Percentiles rank a stretch among this genome's conserved stretches.
Evolutionary conservation across 1,140 invertebrate species (phyloP).

Genomic region (Drosophila carrolli): DNA sequence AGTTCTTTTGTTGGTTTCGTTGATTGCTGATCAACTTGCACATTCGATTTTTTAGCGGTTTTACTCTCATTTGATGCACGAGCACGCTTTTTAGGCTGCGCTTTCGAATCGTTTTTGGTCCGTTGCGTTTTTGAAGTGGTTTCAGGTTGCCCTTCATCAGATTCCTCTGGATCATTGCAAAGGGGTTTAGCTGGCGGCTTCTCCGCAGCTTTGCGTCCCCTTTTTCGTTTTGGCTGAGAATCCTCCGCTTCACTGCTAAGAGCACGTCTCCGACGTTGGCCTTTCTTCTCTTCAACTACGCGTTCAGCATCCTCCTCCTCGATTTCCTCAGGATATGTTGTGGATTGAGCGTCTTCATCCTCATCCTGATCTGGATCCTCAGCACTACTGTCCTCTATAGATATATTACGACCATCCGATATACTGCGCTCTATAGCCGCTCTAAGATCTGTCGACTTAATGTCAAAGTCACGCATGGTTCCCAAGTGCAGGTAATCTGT

Average conservation of each 20-base stretch:
- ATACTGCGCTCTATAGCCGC: slow-evolving; percentile 85
- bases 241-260: slow-evolving; percentile 20
- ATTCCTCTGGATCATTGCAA: not conserved
- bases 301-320: slow-evolving; percentile 17
- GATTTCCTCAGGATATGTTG: slow-evolving; percentile 9
- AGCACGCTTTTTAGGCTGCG: not conserved
- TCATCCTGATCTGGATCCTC: slow-evolving; percentile 20
- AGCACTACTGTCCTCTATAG: slow-evolving; percentile 45
- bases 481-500: slow-evolving; percentile 86
- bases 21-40: not conserved
- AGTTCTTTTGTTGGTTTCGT: not conserved
- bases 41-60: slow-evolving; percentile 1
- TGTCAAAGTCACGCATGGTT: slow-evolving; percentile 86
- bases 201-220: slow-evolving; percentile 3
- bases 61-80: not conserved
- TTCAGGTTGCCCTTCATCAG: not conserved
- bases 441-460: slow-evolving; percentile 84
- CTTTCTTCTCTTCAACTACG: slow-evolving; percentile 19
- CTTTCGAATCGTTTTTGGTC: not conserved
- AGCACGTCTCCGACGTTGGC: slow-evolving; percentile 25
- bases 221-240: slow-evolving; percentile 19
- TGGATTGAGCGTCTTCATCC: slow-evolving; percentile 15
- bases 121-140: not conserved
- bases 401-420: slow-evolving; percentile 66
- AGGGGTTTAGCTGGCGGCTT: not conserved